phyloP scores from a whole-genome alignment of 2,797 vertebrate species.

The Gymnocypris eckloni region DNA sequence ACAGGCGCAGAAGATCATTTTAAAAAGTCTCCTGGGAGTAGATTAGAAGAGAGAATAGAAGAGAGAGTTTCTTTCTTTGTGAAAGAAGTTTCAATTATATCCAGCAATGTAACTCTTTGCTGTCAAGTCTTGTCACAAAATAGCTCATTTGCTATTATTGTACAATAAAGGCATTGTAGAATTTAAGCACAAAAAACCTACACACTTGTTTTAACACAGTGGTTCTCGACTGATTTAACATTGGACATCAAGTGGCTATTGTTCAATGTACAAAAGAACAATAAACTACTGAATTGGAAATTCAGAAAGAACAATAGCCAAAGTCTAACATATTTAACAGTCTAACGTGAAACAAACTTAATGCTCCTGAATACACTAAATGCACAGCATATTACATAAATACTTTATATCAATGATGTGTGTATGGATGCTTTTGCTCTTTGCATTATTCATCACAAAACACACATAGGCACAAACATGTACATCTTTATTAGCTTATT shows the following conservation, averaged over 20 bases:
- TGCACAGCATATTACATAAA: not conserved
- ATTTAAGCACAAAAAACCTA: not conserved
- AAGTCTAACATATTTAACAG: not conserved
- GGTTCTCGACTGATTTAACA: not conserved
- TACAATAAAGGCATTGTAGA: not conserved
- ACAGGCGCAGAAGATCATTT: not conserved
- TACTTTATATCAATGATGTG: not conserved
- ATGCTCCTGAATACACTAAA: not conserved
- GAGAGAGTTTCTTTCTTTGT: not conserved
- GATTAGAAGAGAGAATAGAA: not conserved
- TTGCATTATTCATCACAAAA: not conserved
- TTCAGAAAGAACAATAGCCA: not conserved
- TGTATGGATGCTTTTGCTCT: not conserved
- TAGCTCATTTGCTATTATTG: not conserved
- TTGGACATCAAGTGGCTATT: not conserved
- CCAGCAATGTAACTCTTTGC: not conserved
- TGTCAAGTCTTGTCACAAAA: not conserved
- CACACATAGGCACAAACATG: not conserved
- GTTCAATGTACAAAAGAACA: conserved; percentile 7
- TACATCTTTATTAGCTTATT: not conserved
- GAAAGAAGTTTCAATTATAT: conserved; percentile 2
- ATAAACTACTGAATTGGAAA: too few species aligned
- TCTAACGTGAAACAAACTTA: not conserved
- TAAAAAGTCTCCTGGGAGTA: not conserved
- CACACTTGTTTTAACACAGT: conserved; percentile 22